These are phyloP conservation scores for Penaeus vannamei DNA, from an alignment of 1,140 invertebrate species.

Conservation along the genomic window DNA sequence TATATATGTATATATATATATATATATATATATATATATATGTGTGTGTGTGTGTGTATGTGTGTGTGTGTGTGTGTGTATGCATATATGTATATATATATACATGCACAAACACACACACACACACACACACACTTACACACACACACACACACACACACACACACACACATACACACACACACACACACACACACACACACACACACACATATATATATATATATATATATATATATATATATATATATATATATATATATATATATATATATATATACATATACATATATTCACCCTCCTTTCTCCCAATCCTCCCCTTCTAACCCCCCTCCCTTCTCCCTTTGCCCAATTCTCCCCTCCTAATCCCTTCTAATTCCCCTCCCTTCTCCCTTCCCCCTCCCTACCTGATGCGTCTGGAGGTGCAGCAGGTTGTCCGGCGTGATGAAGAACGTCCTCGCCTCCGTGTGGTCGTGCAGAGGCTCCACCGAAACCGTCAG, in stretches of 20 bases:
- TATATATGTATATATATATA: too few species aligned
- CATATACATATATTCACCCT: too few species aligned
- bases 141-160: not conserved
- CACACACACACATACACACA: not conserved
- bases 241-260: too few species aligned
- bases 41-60: too few species aligned
- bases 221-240: too few species aligned
- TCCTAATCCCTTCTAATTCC: too few species aligned
- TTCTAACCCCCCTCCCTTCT: too few species aligned
- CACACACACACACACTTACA: not conserved
- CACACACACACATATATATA: not conserved
- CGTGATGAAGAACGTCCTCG: constrained; percentile 81
- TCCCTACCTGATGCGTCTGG: constrained; percentile 53
- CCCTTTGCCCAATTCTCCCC: too few species aligned
- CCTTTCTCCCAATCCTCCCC: too few species aligned
- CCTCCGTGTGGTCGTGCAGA: constrained; percentile 81
- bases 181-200: not conserved
- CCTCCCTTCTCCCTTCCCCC: too few species aligned
- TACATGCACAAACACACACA: not conserved
- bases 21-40: too few species aligned
- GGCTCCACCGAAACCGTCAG: constrained; percentile 87
- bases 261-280: too few species aligned
- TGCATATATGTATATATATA: constrained; percentile 9
- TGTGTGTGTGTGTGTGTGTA: not conserved
- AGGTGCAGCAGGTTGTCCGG: constrained; percentile 76